Evolutionary conservation across 2,888 invertebrate genomes (phyloP).

Genomic region (Gisinianus flammeolus): DNA sequence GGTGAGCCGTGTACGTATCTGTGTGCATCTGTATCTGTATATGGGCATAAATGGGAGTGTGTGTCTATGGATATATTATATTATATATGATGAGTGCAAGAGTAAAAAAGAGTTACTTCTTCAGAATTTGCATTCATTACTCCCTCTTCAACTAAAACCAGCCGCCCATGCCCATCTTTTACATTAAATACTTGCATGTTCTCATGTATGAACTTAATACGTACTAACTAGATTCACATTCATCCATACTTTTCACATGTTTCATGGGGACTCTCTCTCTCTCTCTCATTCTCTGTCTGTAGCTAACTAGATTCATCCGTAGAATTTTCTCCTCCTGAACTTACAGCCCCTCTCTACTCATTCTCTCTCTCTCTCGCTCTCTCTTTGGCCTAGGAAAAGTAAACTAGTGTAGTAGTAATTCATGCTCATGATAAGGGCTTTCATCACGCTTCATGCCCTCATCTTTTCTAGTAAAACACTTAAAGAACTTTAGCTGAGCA

Average conservation of each 20-base stretch:
- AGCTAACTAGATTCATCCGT: slow-evolving; percentile 36
- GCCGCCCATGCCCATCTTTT: slow-evolving; percentile 15
- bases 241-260: slow-evolving; percentile 21
- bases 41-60: not conserved
- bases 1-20: not conserved
- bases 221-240: slow-evolving; percentile 10
- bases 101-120: slow-evolving; percentile 15
- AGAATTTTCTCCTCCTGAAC: not conserved
- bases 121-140: slow-evolving; percentile 50
- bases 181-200: slow-evolving; percentile 13
- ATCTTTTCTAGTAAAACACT: slow-evolving; percentile 28
- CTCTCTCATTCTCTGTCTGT: not conserved
- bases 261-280: not conserved
- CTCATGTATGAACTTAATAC: not conserved
- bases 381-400: not conserved
- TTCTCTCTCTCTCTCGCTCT: slow-evolving; percentile 5
- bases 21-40: not conserved
- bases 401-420: slow-evolving; percentile 40
- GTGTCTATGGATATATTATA: not conserved
- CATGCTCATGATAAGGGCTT: slow-evolving; percentile 52
- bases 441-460: slow-evolving; percentile 47
- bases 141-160: slow-evolving; percentile 8
- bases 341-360: slow-evolving; percentile 10
- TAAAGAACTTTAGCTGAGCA: slow-evolving; percentile 24
- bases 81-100: slow-evolving; percentile 7